phyloP scores from a whole-genome alignment of 1,140 invertebrate species.

The Drosophila suzukii region DNA sequence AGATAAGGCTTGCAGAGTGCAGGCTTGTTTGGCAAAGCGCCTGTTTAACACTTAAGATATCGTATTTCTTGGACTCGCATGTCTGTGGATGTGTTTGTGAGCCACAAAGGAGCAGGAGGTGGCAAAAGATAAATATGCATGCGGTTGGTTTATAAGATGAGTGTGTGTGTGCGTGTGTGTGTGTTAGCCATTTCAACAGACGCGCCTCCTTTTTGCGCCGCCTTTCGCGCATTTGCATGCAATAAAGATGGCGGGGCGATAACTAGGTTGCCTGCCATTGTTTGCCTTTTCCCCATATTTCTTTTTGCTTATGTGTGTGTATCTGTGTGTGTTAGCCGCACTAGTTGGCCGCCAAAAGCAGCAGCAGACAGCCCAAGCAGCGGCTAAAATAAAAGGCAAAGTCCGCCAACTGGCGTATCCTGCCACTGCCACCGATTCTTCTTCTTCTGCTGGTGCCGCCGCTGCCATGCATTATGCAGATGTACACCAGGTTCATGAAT shows the following conservation, averaged over 20 bases:
- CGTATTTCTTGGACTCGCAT: constrained; percentile 70
- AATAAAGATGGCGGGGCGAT: constrained; percentile 81
- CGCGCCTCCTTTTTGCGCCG: constrained; percentile 65
- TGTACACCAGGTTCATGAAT: constrained; percentile 81
- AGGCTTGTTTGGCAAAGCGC: constrained; percentile 79
- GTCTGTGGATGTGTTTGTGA: constrained; percentile 32
- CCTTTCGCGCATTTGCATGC: constrained; percentile 81
- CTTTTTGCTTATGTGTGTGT: constrained; percentile 9
- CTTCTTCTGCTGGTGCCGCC: constrained; percentile 26
- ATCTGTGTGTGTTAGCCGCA: constrained; percentile 47
- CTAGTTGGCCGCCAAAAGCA: constrained; percentile 61
- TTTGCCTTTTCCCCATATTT: constrained; percentile 75
- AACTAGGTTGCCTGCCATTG: constrained; percentile 80
- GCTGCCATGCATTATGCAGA: constrained; percentile 78
- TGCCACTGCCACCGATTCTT: constrained; percentile 56
- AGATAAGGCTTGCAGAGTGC: constrained; percentile 50
- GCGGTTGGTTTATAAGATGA: constrained; percentile 70
- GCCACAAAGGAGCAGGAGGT: constrained; percentile 50
- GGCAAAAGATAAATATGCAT: constrained; percentile 80
- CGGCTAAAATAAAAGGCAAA: constrained; percentile 79
- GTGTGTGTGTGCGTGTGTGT: constrained; percentile 28
- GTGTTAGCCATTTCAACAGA: constrained; percentile 74
- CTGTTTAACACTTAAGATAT: constrained; percentile 83
- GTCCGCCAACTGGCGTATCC: constrained; percentile 71
- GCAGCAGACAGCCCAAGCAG: constrained; percentile 55